Evolutionary conservation across 2,113 vertebrate species (phyloP), one percentile per base, ranked within the genome.

Genomic region (Callipepla californica): DNA sequence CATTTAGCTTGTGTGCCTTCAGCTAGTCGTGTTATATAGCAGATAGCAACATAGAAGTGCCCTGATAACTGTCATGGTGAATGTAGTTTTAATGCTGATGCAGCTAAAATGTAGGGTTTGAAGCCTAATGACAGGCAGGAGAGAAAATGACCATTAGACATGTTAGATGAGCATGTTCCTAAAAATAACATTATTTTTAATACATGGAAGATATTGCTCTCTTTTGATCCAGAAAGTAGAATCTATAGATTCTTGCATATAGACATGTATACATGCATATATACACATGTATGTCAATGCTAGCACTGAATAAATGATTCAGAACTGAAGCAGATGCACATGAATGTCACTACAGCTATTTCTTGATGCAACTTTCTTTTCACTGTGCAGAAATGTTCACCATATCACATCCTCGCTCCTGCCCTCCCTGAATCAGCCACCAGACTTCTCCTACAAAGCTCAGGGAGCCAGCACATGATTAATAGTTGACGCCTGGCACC

Each of bases 401-500:
- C 2, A 0, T 48, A 42, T 82, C 66, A 63, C 95, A 89, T 95
- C 15, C 47, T 42, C 3, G 0, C 36, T 72, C 8, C 69, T 26
- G 17, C 23, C 80, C 2, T 9, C 69, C 73, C 62, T 59, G 65
- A 50, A 85, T 53, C 32, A 73, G 74, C 28, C 4, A 5, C 42
- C 38, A 11, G 14, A n/a, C 20, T 48, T 48, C 3, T 44, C n/a
- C 86, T 76, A 53, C 69, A 90, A 61, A 92, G 55, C 50, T 85
- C 66, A 28, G 69, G n/a, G 11, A 32, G 62, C 45, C 53, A 83
- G 68, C 48, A 78, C 44, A 40, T 74, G 55, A 88, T n/a, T 84
- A 92, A 91, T 81, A 42, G 34, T 92, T 0, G 9, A 63, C 88
- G 69, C 84, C 95, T 95, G 94, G 86, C 82, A 94, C 77, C 47